phyloP scores from a whole-genome alignment of 2,797 vertebrate genomes.

The Chaunax sp. region DNA sequence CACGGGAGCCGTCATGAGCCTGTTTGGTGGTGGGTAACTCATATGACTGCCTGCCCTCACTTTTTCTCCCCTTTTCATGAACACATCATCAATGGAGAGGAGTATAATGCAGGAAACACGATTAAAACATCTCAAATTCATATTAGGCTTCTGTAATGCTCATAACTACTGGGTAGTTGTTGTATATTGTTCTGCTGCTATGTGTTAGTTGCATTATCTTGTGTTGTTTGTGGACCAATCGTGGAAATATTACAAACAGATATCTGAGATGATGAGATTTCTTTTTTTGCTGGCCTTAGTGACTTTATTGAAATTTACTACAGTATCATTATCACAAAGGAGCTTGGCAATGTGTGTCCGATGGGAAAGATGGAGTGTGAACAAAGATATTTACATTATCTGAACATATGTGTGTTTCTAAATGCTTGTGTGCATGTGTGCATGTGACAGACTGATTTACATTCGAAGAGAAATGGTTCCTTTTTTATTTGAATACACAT shows the following conservation, averaged over 20 bases:
- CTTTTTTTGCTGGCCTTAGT: background rate
- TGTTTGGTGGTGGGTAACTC: slow-evolving; percentile 97
- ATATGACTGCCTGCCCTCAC: slow-evolving; percentile 36
- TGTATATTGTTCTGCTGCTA: background rate
- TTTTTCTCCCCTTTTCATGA: slow-evolving; percentile 26
- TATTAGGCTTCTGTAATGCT: background rate
- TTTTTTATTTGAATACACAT: slow-evolving; percentile 1
- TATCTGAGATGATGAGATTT: background rate
- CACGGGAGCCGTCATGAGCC: slow-evolving; percentile 91
- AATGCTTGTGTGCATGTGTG: slow-evolving; percentile 1
- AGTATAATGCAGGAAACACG: slow-evolving; percentile 12
- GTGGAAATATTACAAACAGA: background rate
- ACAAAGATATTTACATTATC: background rate
- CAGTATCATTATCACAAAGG: background rate
- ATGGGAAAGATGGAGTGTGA: background rate
- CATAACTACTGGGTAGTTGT: background rate
- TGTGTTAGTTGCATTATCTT: background rate
- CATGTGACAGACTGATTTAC: slow-evolving; percentile 2
- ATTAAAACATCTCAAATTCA: background rate
- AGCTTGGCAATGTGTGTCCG: background rate
- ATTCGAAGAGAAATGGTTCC: slow-evolving; percentile 3
- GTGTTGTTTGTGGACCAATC: background rate
- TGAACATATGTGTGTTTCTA: background rate
- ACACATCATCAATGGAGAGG: slow-evolving; percentile 25
- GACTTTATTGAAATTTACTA: background rate